Conservation (phyloP, 2,888 invertebrate genomes). For the Magallana nippona region DNA sequence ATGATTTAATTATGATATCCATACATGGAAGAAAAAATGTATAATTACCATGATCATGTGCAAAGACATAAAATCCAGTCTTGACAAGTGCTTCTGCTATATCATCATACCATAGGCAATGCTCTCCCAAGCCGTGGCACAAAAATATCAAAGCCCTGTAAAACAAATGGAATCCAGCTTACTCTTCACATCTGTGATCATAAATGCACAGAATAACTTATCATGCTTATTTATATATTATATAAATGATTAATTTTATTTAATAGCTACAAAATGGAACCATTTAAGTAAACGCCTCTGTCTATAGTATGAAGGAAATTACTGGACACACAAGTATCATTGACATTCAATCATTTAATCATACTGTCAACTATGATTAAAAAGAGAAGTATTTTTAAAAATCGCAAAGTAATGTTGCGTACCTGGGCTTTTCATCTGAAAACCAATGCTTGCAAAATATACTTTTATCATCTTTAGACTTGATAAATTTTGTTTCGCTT, state of each 20-base stretch:
- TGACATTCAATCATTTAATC: no score
- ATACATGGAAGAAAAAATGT: no score
- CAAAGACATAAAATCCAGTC: constrained; percentile 69
- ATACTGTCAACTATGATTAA: no score
- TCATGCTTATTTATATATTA: no score
- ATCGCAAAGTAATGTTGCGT: no score
- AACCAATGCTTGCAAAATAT: constrained; percentile 69
- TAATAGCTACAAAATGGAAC: no score
- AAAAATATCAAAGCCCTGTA: constrained; percentile 74
- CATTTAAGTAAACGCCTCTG: no score
- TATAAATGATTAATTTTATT: no score
- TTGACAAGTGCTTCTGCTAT: constrained; percentile 66
- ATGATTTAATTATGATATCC: not conserved
- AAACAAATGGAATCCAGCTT: not conserved
- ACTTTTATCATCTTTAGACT: constrained; percentile 58
- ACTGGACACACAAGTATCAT: no score
- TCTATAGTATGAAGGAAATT: no score
- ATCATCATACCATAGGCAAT: constrained; percentile 69
- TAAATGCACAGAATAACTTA: no score
- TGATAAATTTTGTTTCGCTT: constrained; percentile 4
- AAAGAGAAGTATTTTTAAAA: no score
- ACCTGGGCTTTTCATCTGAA: constrained; percentile 52
- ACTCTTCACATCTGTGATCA: not conserved
- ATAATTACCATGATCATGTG: constrained; percentile 75
- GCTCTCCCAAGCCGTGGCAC: constrained; percentile 74